Percentiles rank a stretch among this genome's conserved stretches.
These are phyloP conservation scores for Gryon sp. DNA, from an alignment of 1,140 invertebrate genomes.

Conservation along the genomic window DNA sequence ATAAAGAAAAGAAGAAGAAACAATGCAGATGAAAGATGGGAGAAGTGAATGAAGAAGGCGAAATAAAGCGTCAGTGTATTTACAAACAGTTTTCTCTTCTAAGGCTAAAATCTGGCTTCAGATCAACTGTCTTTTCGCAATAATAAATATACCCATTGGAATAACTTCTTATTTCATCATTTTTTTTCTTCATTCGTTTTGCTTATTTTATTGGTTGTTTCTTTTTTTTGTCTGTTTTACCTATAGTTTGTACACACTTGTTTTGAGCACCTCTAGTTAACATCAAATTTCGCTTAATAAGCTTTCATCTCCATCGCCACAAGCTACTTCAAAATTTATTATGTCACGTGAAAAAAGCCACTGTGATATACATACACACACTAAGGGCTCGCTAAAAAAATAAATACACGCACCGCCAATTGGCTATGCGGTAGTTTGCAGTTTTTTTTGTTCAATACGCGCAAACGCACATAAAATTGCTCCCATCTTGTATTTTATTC, in stretches of 20 bases:
- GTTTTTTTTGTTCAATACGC: constrained; percentile 46
- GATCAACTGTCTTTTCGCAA: constrained; percentile 20
- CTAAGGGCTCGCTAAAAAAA: constrained; percentile 61
- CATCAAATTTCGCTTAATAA: constrained; percentile 65
- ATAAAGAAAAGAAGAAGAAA: constrained; percentile 21
- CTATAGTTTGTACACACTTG: constrained; percentile 71
- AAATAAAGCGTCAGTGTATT: constrained; percentile 42
- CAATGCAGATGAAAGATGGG: constrained; percentile 28
- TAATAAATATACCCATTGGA: constrained; percentile 64
- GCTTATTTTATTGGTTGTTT: constrained; percentile 4
- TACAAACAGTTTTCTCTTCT: constrained; percentile 42
- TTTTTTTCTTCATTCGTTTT: constrained; percentile 32
- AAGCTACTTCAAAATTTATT: constrained; percentile 50
- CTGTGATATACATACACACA: constrained; percentile 47
- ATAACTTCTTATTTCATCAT: no score
- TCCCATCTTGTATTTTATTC: constrained; percentile 37
- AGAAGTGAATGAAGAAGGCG: constrained; percentile 32
- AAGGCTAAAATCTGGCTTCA: constrained; percentile 38
- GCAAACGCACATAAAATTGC: constrained; percentile 54
- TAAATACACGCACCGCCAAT: constrained; percentile 53
- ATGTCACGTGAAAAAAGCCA: constrained; percentile 61
- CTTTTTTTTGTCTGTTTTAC: constrained; percentile 49
- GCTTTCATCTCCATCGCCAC: constrained; percentile 20
- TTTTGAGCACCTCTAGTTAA: constrained; percentile 73
- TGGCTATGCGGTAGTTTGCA: constrained; percentile 50